Conservation (phyloP, 2,797 vertebrate species). For the Smutsia gigantea region DNA sequence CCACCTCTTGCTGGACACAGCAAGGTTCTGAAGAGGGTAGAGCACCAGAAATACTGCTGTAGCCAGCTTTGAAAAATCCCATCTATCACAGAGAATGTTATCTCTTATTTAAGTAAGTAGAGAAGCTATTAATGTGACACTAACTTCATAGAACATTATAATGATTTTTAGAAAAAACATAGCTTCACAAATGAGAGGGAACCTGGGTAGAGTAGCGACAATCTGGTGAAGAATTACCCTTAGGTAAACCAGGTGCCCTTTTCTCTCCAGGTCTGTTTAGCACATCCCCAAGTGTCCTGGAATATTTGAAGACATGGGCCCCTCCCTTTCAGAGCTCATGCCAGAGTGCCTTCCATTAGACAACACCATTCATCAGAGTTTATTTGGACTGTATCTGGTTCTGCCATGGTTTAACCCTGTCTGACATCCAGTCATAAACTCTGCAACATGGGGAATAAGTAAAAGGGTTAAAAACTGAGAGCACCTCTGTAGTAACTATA, state of each 20-base stretch:
- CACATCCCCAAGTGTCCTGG: not conserved
- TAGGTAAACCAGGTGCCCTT: not conserved
- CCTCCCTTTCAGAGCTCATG: not conserved
- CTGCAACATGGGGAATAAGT: not conserved
- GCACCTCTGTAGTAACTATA: not conserved
- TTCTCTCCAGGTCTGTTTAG: not conserved
- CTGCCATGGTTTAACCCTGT: not conserved
- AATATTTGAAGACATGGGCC: not conserved
- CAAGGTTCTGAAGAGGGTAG: not conserved
- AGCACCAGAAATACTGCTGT: not conserved
- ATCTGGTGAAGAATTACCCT: not conserved
- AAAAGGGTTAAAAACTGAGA: not conserved
- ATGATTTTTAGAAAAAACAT: not conserved
- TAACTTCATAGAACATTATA: not conserved
- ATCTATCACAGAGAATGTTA: not conserved
- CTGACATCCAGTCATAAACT: not conserved
- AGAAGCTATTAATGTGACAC: not conserved
- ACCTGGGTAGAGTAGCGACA: not conserved
- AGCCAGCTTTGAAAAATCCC: not conserved
- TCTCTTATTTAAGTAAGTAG: not conserved
- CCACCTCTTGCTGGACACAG: not conserved
- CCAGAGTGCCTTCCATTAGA: not conserved
- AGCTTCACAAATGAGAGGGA: not conserved
- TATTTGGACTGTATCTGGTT: not conserved
- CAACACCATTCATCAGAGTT: not conserved